Percentiles rank a stretch among this genome's conserved stretches.
Evolutionary conservation across 2,797 vertebrate genomes (phyloP).

Genomic region (Dendrocincla tyrannina): DNA sequence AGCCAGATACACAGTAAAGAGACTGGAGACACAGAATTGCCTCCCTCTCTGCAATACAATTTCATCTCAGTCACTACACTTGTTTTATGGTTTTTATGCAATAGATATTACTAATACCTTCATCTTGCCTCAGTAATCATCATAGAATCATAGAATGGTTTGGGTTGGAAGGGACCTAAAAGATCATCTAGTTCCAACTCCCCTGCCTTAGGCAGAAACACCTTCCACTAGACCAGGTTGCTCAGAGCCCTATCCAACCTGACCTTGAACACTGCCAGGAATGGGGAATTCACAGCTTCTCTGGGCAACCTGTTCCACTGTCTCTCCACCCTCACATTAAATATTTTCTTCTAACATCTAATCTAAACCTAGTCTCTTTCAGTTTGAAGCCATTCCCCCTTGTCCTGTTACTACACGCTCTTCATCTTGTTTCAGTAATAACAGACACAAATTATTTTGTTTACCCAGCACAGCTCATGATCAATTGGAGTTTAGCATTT

Average conservation of each 20-base stretch:
- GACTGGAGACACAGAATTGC: background rate
- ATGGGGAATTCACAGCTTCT: background rate
- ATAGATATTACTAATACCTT: too few relatives aligned
- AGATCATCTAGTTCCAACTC: fast-evolving
- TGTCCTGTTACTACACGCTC: background rate
- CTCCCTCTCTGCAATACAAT: too few relatives aligned
- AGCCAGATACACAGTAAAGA: background rate
- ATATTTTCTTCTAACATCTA: background rate
- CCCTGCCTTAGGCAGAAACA: background rate
- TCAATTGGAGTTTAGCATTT: background rate
- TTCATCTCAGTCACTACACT: too few relatives aligned
- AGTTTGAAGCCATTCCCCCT: background rate
- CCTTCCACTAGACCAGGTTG: background rate
- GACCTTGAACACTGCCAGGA: background rate
- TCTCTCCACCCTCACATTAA: background rate
- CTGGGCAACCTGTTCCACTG: background rate
- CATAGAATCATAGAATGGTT: too few relatives aligned
- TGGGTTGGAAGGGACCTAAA: too few relatives aligned
- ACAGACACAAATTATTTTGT: background rate
- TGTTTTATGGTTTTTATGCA: too few relatives aligned
- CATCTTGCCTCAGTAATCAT: too few relatives aligned
- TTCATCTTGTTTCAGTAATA: background rate
- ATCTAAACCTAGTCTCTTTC: background rate
- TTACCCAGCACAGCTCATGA: background rate
- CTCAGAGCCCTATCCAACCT: background rate